Evolutionary conservation across 2,888 invertebrate genomes (phyloP), one percentile per base, ranked within the genome.

Genomic region (Drosophila stalkeri): DNA sequence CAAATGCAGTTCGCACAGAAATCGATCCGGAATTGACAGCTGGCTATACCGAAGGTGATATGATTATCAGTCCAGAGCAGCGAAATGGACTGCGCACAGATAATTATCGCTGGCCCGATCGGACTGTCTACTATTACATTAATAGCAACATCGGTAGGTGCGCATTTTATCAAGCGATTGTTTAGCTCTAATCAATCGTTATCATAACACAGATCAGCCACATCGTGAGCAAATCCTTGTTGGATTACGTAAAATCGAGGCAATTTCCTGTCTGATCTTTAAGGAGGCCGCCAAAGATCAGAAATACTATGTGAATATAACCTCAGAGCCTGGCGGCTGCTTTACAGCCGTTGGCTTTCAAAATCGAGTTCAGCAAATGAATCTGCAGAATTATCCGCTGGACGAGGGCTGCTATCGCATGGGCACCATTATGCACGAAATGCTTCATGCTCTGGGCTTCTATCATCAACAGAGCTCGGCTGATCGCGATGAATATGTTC

Each of bases 361-460:
- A 2, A 95, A 95, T 3, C 43, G 18, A 4, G 79, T 82, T 0
- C 90, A 88, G 16, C 75, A 59, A 43, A 12, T 91, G 5, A 91
- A 84, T 39, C 35, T 84, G 46, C 37, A 89, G 27, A 54, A 51
- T 6, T 69, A 71, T 41, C 57, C 55, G 0, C 18, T 89, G 31
- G 84, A 81, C 12, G 33, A 35, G 8, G 91, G 91, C 0, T 92
- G 91, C 35, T 90, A 86, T 52, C 81, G 89, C 4, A 27, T 81
- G 33, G 91, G 86, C 11, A 96, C 96, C 0, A 94, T 96, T 0
- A 92, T 96, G 20, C 97, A 97, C 85, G 97, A 97, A 91, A 92
- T 97, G 64, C 94, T 97, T 91, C 97, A 97, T 86, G 96, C 95
- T 0, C 81, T 95, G 12, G 97, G 97, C 1, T 97, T 97, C 91